Percentiles rank a stretch among this genome's conserved stretches.
Conservation (phyloP, 2,113 vertebrate species). For the Calcarius ornatus region DNA sequence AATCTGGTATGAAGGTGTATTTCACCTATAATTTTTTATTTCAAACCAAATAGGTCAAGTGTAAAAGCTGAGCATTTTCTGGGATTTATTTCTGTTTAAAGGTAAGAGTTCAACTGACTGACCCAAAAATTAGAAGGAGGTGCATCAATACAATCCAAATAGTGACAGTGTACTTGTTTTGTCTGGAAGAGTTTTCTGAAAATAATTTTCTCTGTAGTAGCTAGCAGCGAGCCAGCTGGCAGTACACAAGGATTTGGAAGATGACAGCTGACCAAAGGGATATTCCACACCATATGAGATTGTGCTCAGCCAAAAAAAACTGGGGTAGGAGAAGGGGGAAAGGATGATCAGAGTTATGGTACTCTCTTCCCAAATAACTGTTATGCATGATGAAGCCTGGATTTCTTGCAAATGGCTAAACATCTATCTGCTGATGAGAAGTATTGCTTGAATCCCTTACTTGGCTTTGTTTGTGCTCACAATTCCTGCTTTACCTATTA, state of each 20-base stretch:
- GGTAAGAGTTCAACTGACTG: not conserved
- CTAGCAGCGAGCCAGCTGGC: accelerated
- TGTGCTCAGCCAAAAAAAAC: not conserved
- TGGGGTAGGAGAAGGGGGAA: not conserved
- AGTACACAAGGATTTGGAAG: not conserved
- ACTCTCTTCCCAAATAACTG: not conserved
- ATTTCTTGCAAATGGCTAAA: not conserved
- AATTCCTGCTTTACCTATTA: not conserved
- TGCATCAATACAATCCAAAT: not conserved
- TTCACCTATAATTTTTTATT: not conserved
- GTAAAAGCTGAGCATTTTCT: not conserved
- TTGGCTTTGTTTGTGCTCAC: not conserved
- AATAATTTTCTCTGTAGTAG: not conserved
- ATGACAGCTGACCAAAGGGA: not conserved
- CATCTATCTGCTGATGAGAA: not conserved
- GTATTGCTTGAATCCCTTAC: not conserved
- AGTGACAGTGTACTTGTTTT: not conserved
- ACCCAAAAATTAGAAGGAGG: not conserved
- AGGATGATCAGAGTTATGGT: not conserved
- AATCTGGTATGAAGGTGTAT: not conserved
- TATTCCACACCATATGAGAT: not conserved
- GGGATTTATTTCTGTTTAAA: not conserved
- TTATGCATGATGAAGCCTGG: not conserved
- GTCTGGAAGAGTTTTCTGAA: not conserved
- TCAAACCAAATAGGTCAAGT: not conserved